phyloP scores from a whole-genome alignment of 2,888 invertebrate species.

The Eulithis prunata region DNA sequence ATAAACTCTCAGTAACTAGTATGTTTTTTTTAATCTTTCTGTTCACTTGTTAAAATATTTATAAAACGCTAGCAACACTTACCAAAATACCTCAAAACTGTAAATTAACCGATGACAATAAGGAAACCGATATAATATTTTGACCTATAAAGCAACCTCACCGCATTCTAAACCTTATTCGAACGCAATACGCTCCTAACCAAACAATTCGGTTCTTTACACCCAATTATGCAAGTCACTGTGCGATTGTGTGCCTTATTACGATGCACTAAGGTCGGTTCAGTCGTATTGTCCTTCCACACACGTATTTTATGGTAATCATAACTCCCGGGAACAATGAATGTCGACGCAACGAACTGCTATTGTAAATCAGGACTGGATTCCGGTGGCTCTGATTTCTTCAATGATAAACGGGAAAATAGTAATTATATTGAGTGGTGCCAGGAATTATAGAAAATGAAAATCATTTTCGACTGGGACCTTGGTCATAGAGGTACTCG shows the following conservation, averaged over 20 bases:
- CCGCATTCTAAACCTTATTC: slow-evolving; percentile 15
- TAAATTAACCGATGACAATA: slow-evolving; percentile 8
- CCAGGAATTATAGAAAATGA: background rate
- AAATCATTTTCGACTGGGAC: too few species aligned
- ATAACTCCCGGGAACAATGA: slow-evolving; percentile 43
- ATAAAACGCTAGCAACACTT: background rate
- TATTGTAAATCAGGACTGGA: slow-evolving; percentile 41
- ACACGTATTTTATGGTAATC: slow-evolving; percentile 33
- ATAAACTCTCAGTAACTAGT: too few species aligned
- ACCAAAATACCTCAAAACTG: slow-evolving; percentile 4
- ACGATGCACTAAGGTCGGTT: slow-evolving; percentile 19
- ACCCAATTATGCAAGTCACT: slow-evolving; percentile 21
- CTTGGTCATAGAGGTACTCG: too few species aligned
- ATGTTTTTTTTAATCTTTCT: too few species aligned
- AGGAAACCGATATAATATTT: slow-evolving; percentile 9
- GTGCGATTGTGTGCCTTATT: slow-evolving; percentile 15
- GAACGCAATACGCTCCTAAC: slow-evolving; percentile 12
- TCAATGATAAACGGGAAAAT: slow-evolving; percentile 26
- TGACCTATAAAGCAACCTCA: background rate
- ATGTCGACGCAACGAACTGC: slow-evolving; percentile 39
- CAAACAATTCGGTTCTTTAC: slow-evolving; percentile 13
- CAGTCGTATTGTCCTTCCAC: slow-evolving; percentile 10
- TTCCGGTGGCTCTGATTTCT: slow-evolving; percentile 27
- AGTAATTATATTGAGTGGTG: slow-evolving; percentile 6
- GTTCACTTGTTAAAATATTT: background rate